Conservation (phyloP, 2,888 invertebrate species). For the Catocala nupta region DNA sequence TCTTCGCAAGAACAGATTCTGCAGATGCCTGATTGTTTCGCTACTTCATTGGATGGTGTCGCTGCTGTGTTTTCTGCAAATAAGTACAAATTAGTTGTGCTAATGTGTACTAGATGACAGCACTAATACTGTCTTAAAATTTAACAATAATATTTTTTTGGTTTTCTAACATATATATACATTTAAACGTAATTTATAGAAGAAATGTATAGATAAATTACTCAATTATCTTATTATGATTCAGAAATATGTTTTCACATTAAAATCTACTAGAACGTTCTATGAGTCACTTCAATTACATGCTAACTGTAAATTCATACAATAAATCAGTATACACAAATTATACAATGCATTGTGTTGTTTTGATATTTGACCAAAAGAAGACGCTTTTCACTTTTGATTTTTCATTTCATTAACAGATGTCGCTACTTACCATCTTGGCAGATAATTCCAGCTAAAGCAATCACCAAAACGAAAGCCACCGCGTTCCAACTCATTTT, state of each 20-base stretch:
- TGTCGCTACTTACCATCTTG: too few relatives aligned
- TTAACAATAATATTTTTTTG: too few relatives aligned
- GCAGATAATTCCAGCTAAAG: conserved; percentile 41
- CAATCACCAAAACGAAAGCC: conserved; percentile 46
- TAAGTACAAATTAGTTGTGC: conserved; percentile 45
- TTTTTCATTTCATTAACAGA: too few relatives aligned
- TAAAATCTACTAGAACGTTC: too few relatives aligned
- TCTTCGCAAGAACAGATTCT: conserved; percentile 84
- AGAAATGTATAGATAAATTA: too few relatives aligned
- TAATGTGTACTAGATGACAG: conserved; percentile 62
- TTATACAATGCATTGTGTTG: too few relatives aligned
- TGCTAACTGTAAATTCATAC: too few relatives aligned
- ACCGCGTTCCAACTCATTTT: conserved; percentile 59
- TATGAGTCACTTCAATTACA: too few relatives aligned
- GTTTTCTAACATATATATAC: too few relatives aligned
- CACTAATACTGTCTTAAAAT: not conserved
- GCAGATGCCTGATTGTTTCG: conserved; percentile 80
- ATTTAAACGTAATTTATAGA: too few relatives aligned
- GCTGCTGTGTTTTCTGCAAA: conserved; percentile 42
- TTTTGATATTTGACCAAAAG: conserved; percentile 34
- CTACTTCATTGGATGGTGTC: conserved; percentile 41
- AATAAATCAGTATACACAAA: not conserved
- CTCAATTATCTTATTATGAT: too few relatives aligned
- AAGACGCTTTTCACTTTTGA: conserved; percentile 59
- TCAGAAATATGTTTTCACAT: too few relatives aligned